Conservation (phyloP, 2,797 vertebrate genomes). For the Danio jaintianensis region DNA sequence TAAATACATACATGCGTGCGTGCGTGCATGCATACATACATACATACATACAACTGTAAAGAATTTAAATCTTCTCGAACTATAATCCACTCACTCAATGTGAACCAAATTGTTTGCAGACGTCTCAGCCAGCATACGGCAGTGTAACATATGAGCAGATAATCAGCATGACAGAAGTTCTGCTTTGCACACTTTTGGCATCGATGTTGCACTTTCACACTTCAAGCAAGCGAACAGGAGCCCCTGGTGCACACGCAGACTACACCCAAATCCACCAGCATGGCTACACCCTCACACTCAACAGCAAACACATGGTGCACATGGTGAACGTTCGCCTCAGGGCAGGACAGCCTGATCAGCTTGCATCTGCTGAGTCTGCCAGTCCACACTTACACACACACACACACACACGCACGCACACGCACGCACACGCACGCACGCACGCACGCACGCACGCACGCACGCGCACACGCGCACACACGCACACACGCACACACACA, state of each 20-base stretch:
- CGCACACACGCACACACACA: too few species aligned
- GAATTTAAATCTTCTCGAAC: too few species aligned
- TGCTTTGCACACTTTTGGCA: constrained; percentile 34
- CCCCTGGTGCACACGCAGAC: constrained; percentile 28
- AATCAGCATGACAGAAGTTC: constrained; percentile 40
- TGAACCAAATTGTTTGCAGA: neutral
- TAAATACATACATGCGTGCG: too few species aligned
- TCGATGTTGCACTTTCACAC: constrained; percentile 23
- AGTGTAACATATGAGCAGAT: constrained; percentile 38
- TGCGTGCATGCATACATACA: too few species aligned
- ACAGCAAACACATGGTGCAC: constrained; percentile 41
- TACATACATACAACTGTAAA: too few species aligned
- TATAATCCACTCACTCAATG: neutral
- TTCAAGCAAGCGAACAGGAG: constrained; percentile 64
- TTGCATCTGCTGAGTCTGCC: constrained; percentile 47
- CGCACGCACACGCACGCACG: constrained; percentile 44
- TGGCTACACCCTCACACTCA: constrained; percentile 33
- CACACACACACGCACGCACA: constrained; percentile 48
- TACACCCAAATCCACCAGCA: constrained; percentile 51
- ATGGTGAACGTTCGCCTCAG: constrained; percentile 24
- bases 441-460: too few species aligned
- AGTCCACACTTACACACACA: constrained; percentile 41
- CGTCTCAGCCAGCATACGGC: constrained; percentile 14
- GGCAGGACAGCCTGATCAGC: constrained; percentile 37
- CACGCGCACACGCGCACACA: too few species aligned